Percentiles rank a stretch among this genome's conserved stretches.
Conservation (phyloP, 2,888 invertebrate genomes). For the Blastobasis lacticolella region DNA sequence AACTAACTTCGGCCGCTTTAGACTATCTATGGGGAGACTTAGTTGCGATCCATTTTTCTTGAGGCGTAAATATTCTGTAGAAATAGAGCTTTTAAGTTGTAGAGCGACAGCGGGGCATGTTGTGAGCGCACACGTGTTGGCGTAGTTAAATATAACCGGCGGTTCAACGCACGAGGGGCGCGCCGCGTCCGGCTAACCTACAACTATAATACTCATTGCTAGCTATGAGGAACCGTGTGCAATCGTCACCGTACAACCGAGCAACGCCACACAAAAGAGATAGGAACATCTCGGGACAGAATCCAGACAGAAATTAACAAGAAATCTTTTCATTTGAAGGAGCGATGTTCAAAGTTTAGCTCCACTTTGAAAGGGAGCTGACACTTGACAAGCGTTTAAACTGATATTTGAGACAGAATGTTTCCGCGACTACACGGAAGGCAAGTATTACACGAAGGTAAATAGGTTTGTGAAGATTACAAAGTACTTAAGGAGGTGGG, state of each 20-base stretch:
- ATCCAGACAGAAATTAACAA: no score
- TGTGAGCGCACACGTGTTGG: constrained; percentile 57
- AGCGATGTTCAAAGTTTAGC: no score
- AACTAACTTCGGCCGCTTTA: no score
- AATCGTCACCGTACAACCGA: neutral
- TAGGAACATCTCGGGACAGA: no score
- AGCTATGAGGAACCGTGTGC: constrained; percentile 1
- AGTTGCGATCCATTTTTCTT: neutral
- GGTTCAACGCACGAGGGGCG: constrained; percentile 65
- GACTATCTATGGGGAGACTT: neutral
- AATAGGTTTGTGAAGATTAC: neutral
- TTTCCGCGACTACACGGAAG: no score
- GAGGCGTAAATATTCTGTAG: constrained; percentile 23
- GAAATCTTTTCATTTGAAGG: no score
- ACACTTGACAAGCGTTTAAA: no score
- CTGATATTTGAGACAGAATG: no score
- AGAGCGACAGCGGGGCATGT: constrained; percentile 37
- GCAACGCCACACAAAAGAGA: no score
- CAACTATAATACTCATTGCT: constrained; percentile 26
- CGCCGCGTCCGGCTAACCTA: constrained; percentile 55
- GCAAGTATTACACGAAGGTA: neutral
- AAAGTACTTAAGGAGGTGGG: neutral
- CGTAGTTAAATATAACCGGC: constrained; percentile 68
- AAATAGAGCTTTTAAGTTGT: constrained; percentile 42
- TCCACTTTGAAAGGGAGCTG: no score